Base-by-base conservation (phyloP, 2,113 vertebrate species). In the Azemiops feae region DNA sequence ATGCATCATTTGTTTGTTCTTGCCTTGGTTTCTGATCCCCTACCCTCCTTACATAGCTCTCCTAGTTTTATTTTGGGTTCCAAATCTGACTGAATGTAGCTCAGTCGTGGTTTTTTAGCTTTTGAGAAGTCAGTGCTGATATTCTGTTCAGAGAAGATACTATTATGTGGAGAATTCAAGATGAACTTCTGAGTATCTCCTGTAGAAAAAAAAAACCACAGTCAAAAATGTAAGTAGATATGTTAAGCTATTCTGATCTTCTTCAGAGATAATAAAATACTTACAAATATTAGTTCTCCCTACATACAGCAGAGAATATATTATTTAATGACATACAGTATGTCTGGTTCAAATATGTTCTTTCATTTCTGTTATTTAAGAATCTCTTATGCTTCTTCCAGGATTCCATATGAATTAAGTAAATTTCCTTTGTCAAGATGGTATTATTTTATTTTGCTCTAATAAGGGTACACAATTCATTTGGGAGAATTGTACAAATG, bases 21-120 rank as follows among this genome's bases (percentile, higher is more conserved):
- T 88, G 50, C 50, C 30, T n/a, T n/a, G 12, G 87, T 52, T 88
- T n/a, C 50, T 52, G 50, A 53, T 53, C 50, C 30, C 4, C 45
- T 50, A 55, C 87, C 8, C 22, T 55, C 50, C 87, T 50, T 16
- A 22, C n/a, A 88, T 88, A 34, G 30, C 53, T 57, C 10, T 57
- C 88, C 34, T 57, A 43, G n/a, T 45, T 58, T 23, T 57, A 45
- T 25, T 94, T 93, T 94, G 95, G 92, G 18, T 94, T 50, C 92
- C 95, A 89, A 27, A 91, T 45, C 58, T 74, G 69, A 58, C 7
- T 50, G 53, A 87, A 43, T 30, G 53, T 43, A 50, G 74, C 22
- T 60, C 54, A 93, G 74, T 20, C 92, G 94, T 85, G 58, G 91
- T 30, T 88, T 85, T 92, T 52, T 52, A 93, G 43, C 5, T 25